These are phyloP conservation scores for Drosophila elegans DNA, from an alignment of 1,140 invertebrate genomes.

Conservation along the genomic window DNA sequence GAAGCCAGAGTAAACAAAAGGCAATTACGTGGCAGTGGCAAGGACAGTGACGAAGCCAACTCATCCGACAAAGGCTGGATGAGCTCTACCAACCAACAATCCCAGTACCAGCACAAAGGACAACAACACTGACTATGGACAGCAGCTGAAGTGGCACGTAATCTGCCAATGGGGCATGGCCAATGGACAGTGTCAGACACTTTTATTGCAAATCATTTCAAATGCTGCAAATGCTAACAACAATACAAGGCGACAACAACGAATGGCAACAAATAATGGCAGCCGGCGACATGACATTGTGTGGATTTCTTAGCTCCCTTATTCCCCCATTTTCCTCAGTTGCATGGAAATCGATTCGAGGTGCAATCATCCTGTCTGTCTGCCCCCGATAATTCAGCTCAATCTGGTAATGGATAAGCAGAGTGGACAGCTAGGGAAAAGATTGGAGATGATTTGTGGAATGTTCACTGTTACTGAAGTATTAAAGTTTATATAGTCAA, in stretches of 20 bases:
- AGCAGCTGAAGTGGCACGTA: conserved; percentile 61
- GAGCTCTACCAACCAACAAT: conserved; percentile 36
- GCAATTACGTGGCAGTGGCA: conserved; percentile 77
- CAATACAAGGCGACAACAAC: conserved; percentile 33
- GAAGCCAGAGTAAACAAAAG: conserved; percentile 69
- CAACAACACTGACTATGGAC: conserved; percentile 25
- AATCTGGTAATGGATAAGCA: conserved; percentile 38
- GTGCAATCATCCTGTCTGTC: conserved; percentile 42
- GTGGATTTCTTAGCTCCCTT: conserved; percentile 16
- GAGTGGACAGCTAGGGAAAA: conserved; percentile 6
- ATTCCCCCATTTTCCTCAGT: background rate
- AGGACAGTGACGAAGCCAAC: conserved; percentile 56
- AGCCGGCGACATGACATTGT: conserved; percentile 64
- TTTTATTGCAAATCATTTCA: conserved; percentile 83
- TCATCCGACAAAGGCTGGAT: conserved; percentile 41
- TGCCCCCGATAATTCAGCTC: conserved; percentile 27
- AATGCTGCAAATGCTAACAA: conserved; percentile 81
- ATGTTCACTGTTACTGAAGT: background rate
- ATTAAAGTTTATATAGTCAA: too few relatives aligned
- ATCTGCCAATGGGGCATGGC: conserved; percentile 76
- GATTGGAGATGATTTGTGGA: conserved; percentile 2
- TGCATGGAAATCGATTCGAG: conserved; percentile 53
- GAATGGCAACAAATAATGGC: conserved; percentile 50
- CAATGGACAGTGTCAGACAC: conserved; percentile 75
- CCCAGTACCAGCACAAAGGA: conserved; percentile 4